Evolutionary conservation across 2,113 vertebrate genomes (phyloP).

Genomic region (Sylvilagus bachmani): DNA sequence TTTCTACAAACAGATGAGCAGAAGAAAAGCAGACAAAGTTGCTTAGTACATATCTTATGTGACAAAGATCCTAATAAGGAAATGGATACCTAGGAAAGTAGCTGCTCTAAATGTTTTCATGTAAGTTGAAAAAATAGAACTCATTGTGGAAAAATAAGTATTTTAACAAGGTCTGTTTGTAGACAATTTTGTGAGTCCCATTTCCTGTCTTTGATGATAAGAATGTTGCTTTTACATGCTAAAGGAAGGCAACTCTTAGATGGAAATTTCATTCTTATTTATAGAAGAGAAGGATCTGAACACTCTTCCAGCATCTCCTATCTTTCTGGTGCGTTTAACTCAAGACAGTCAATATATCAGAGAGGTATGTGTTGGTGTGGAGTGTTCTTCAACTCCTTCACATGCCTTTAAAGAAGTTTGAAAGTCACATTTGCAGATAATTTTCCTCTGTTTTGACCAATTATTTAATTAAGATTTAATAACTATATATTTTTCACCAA

Average conservation of each 20-base stretch:
- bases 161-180: background rate
- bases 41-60: background rate
- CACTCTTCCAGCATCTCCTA: background rate
- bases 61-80: background rate
- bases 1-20: background rate
- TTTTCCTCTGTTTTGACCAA: background rate
- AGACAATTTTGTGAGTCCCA: background rate
- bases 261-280: background rate
- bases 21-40: background rate
- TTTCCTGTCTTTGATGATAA: background rate
- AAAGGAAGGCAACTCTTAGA: background rate
- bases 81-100: background rate
- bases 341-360: background rate
- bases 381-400: background rate
- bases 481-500: background rate
- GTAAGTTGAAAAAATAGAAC: background rate
- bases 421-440: background rate
- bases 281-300: rapidly evolving
- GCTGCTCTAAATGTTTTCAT: background rate
- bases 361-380: background rate
- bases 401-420: background rate
- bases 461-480: background rate
- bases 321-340: background rate
- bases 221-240: background rate
- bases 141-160: background rate